Evolutionary conservation across 1,140 invertebrate species (phyloP).

Genomic region (Caerostris extrusa): DNA sequence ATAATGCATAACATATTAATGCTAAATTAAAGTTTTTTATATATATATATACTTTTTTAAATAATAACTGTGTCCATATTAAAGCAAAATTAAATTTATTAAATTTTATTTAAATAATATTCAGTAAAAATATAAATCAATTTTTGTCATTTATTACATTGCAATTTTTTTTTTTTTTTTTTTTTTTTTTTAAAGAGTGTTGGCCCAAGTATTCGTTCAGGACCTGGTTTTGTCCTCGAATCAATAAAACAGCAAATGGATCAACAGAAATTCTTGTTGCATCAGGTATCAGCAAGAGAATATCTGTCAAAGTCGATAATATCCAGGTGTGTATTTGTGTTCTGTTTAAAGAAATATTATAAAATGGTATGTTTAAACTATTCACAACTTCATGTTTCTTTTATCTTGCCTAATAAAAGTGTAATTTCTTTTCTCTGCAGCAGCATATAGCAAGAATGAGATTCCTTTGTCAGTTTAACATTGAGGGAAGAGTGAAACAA

Average conservation of each 20-base stretch:
- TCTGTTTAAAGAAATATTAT: neutral
- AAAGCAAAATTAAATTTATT: too few species aligned
- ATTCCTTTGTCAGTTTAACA: conserved; percentile 98
- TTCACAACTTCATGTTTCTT: neutral
- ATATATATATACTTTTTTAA: too few species aligned
- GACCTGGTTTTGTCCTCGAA: conserved; percentile 94
- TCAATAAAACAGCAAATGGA: conserved; percentile 90
- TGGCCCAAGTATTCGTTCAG: conserved; percentile 95
- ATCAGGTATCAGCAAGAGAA: conserved; percentile 92
- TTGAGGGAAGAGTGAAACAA: conserved; percentile 95
- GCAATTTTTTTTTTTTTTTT: neutral
- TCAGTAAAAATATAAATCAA: too few species aligned
- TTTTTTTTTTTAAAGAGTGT: conserved; percentile 69
- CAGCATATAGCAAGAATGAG: conserved; percentile 96
- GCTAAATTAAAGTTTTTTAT: too few species aligned
- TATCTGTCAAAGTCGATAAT: conserved; percentile 96
- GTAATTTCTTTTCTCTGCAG: conserved; percentile 81
- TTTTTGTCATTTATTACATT: neutral
- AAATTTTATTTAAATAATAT: too few species aligned
- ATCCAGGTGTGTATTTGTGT: conserved; percentile 82
- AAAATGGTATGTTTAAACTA: too few species aligned
- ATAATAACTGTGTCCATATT: too few species aligned
- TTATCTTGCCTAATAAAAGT: neutral
- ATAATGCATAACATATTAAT: too few species aligned
- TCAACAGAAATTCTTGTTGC: conserved; percentile 93